These are phyloP conservation scores for Ceraclea dissimilis DNA, from an alignment of 2,888 invertebrate genomes.

Conservation along the genomic window DNA sequence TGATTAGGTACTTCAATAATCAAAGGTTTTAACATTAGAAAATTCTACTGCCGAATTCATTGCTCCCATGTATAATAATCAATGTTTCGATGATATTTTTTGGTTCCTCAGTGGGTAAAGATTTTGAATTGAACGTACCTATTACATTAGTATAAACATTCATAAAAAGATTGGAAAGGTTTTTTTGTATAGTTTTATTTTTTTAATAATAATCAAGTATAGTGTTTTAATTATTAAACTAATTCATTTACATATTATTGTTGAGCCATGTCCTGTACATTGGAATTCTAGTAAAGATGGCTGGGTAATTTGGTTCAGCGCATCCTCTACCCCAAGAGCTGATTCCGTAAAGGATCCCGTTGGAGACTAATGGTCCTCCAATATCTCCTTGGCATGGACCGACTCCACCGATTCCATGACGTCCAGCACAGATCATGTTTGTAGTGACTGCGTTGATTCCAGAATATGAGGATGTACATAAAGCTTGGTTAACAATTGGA, in stretches of 20 bases:
- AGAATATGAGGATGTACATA: slow-evolving; percentile 11
- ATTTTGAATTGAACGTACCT: too few relatives aligned
- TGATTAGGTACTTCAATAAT: too few relatives aligned
- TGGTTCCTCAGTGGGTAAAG: too few relatives aligned
- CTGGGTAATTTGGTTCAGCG: slow-evolving; percentile 45
- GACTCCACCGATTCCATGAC: slow-evolving; percentile 37
- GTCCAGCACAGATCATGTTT: slow-evolving; percentile 42
- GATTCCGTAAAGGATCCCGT: slow-evolving; percentile 40
- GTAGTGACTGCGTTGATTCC: slow-evolving; percentile 30
- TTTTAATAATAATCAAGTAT: too few relatives aligned
- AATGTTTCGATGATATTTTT: too few relatives aligned
- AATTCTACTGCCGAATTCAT: too few relatives aligned
- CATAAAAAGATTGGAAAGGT: too few relatives aligned
- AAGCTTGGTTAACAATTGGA: slow-evolving; percentile 16
- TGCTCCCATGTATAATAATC: too few relatives aligned
- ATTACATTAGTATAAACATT: too few relatives aligned
- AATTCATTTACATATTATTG: slow-evolving; percentile 11
- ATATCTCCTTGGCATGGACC: slow-evolving; percentile 49
- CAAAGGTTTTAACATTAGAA: too few relatives aligned
- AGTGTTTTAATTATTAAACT: too few relatives aligned
- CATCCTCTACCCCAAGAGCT: slow-evolving; percentile 54
- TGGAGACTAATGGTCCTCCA: slow-evolving; percentile 45
- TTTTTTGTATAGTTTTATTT: too few relatives aligned
- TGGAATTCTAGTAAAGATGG: slow-evolving; percentile 50
- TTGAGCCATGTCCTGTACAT: slow-evolving; percentile 37